phyloP scores from a whole-genome alignment of 2,113 vertebrate genomes.

The Cyphomyrus discorhynchus region DNA sequence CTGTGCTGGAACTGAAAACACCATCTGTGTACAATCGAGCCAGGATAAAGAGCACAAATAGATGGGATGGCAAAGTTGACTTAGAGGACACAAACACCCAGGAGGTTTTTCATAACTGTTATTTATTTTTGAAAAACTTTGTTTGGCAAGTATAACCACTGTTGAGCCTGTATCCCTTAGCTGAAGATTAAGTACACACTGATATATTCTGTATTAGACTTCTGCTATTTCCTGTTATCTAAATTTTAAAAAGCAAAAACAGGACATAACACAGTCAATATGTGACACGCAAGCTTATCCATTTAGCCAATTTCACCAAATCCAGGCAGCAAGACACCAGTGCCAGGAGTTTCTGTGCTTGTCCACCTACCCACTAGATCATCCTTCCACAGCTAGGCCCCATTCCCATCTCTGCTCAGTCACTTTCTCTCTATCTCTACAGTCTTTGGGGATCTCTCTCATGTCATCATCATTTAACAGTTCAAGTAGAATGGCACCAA shows the following conservation, averaged over 20 bases:
- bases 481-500: not conserved
- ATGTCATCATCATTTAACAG: not conserved
- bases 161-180: slow-evolving; percentile 24
- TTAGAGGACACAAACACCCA: slow-evolving; percentile 42
- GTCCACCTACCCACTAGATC: not conserved
- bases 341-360: slow-evolving; percentile 24
- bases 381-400: slow-evolving; percentile 21
- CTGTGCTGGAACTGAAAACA: not conserved
- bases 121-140: slow-evolving; percentile 52
- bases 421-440: slow-evolving; percentile 27
- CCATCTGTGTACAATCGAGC: not conserved
- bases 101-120: slow-evolving; percentile 35
- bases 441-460: slow-evolving; percentile 36
- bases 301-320: slow-evolving; percentile 7
- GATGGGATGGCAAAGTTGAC: slow-evolving; percentile 37
- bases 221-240: slow-evolving; percentile 15
- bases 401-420: slow-evolving; percentile 34
- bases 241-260: not conserved
- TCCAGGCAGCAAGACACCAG: slow-evolving; percentile 20
- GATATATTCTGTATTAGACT: slow-evolving; percentile 25
- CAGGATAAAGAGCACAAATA: not conserved
- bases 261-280: slow-evolving; percentile 28
- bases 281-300: slow-evolving; percentile 13
- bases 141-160: slow-evolving; percentile 29
- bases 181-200: slow-evolving; percentile 1